Evolutionary conservation across 2,113 vertebrate genomes (phyloP), one percentile per base, ranked within the genome.

Genomic region (Epinephelus lanceolatus): DNA sequence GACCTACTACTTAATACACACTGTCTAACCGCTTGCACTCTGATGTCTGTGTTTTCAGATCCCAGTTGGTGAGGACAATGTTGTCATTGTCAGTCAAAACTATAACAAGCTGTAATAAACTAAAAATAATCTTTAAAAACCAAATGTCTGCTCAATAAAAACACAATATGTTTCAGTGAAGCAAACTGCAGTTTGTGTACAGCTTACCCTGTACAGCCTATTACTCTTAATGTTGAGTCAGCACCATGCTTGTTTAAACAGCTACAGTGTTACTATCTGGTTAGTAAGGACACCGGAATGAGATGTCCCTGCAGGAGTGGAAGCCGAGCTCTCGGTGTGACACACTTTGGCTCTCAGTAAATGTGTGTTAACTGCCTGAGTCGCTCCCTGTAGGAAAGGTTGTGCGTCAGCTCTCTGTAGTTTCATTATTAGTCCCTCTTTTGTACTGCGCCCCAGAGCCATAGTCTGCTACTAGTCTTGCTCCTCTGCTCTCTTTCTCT

Each of bases 341-440:
- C 77, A 86, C 77, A 75, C 66, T 74, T 79, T 74, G 30, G 8
- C 78, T 76, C 72, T 73, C 69, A 42, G 60, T 84, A 76, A 86
- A 85, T 86, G 80, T 83, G 81, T 87, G 78, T 78, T 80, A 70
- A 87, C 60, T 67, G 78, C 62, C 27, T 78, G 40, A 78, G 86
- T 70, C 5, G n/a, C 37, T 91, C 85, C 78, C 74, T 47, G 72
- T 30, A 71, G 88, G 63, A 57, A 55, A 78, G 37, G 59, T 49
- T 80, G 49, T 52, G 23, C 65, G 73, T 56, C 78, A 78, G 70
- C 62, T 77, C 74, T 76, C 23, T 5, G 17, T 77, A 77, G 73
- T 72, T 87, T 81, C 78, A 79, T 92, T 91, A 86, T 73, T 17
- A 77, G 71, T 71, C 78, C 66, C 70, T 83, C 40, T 62, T 84